phyloP scores from a whole-genome alignment of 1,140 invertebrate genomes.

The Drosophila fuyamai region DNA sequence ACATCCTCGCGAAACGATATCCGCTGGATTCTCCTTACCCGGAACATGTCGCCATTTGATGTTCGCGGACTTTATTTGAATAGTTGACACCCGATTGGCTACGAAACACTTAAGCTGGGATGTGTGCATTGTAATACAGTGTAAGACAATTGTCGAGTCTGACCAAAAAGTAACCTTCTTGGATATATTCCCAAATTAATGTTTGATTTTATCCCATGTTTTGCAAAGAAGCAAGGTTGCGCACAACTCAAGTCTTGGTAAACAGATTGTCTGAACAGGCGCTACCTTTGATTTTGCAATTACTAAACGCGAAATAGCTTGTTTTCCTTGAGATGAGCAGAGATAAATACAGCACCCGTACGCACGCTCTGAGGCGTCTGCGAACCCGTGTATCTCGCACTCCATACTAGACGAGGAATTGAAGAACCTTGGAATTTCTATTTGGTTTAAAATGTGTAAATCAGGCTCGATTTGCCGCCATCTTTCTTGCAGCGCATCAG shows the following conservation, averaged over 20 bases:
- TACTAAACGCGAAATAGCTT: background rate
- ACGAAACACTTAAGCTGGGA: constrained; percentile 1
- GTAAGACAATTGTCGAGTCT: constrained; percentile 1
- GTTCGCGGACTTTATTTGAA: background rate
- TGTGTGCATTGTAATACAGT: constrained; percentile 6
- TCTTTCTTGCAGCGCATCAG: background rate
- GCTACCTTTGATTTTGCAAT: constrained; percentile 4
- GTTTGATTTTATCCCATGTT: background rate
- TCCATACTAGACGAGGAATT: background rate
- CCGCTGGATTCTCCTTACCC: background rate
- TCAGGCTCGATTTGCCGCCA: background rate
- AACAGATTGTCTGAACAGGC: no score
- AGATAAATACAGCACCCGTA: constrained; percentile 1
- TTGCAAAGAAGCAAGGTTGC: background rate
- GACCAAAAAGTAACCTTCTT: constrained; percentile 1
- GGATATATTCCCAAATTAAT: background rate
- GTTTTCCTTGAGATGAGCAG: background rate
- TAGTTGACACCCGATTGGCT: background rate
- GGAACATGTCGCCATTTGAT: background rate
- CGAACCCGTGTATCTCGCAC: constrained; percentile 2
- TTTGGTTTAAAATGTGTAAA: constrained; percentile 1
- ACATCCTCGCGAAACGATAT: constrained; percentile 1
- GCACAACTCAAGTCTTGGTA: no score
- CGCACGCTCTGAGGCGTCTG: background rate
- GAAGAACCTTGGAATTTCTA: background rate